Evolutionary conservation across 2,888 invertebrate species (phyloP).

Genomic region (Luperina nickerlii): DNA sequence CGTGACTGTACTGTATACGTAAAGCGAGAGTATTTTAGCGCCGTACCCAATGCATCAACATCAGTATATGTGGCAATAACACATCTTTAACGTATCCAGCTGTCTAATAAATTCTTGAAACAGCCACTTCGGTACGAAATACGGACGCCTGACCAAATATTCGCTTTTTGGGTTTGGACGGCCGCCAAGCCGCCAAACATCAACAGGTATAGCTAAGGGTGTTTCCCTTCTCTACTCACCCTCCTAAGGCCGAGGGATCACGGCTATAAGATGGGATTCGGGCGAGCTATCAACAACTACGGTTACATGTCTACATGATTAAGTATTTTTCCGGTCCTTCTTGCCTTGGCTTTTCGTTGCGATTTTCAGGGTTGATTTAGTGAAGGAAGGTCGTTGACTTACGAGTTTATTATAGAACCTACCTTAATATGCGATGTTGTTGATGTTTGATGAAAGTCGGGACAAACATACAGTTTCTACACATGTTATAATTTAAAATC

Average conservation of each 20-base stretch:
- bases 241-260: slow-evolving; percentile 29
- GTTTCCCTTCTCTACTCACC: slow-evolving; percentile 12
- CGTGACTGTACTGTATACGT: background rate
- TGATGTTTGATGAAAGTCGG: background rate
- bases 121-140: slow-evolving; percentile 67
- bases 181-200: slow-evolving; percentile 73
- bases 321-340: slow-evolving; percentile 41
- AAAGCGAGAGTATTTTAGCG: slow-evolving; percentile 35
- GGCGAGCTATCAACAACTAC: slow-evolving; percentile 49
- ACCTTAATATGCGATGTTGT: background rate
- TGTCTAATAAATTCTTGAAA: slow-evolving; percentile 79
- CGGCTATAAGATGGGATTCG: slow-evolving; percentile 26
- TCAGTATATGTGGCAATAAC: slow-evolving; percentile 54
- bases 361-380: slow-evolving; percentile 27
- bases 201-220: slow-evolving; percentile 73
- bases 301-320: slow-evolving; percentile 53
- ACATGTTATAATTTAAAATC: background rate
- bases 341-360: slow-evolving; percentile 10
- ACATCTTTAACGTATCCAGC: slow-evolving; percentile 67
- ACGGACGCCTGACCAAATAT: slow-evolving; percentile 71
- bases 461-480: background rate
- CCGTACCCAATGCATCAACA: slow-evolving; percentile 38
- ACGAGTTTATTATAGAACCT: background rate
- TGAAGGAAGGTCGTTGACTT: slow-evolving; percentile 25
- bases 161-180: slow-evolving; percentile 70